Base-by-base conservation (phyloP, 2,797 vertebrate genomes). In the Pseudochromis fuscus region DNA sequence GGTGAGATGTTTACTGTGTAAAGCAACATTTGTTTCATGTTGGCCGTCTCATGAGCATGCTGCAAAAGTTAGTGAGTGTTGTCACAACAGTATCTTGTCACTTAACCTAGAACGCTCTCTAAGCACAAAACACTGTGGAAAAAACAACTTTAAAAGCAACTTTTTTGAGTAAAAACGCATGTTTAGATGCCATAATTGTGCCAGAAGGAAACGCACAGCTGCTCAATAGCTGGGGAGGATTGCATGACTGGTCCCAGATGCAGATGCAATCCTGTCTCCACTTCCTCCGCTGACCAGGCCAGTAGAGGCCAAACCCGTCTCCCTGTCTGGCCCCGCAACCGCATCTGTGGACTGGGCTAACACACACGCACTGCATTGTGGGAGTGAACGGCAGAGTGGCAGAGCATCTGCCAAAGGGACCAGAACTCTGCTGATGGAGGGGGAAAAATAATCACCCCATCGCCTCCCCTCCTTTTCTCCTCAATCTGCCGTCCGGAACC, bases 381-480 rank as follows among this genome's bases (percentile, higher is more conserved):
- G 61, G 82, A 87, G 38, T 24, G 57, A 87, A 64, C 38, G 15
- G 64, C 71, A 73, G 44, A 85, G 79, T 79, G 74, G 70, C 55
- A 69, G 49, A 4, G 35, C 49, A 55, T 76, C 70, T 84, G 86
- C 89, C 88, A 88, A 68, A 69, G 85, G 58, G 83, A 91, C 83
- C 59, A 84, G 49, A 85, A 77, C 77, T 87, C 56, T 90, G 91
- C 92, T 93, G 92, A 94, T 87, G 45, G 68, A 88, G 63, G 74
- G 78, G 80, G 16, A 60, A 28, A 52, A 51, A 35, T 15, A 81
- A 64, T 71, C 62, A 55, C 67, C 63, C 38, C 33, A 31, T 51
- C 23, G 8, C 51, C 37, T 66, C 25, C 38, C 27, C n/a, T n/a
- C 52, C 51, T 48, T 58, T 46, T 50, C 58, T 44, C 57, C 24